Evolutionary conservation across 2,888 invertebrate species (phyloP).

Genomic region (Salpingus planirostris): DNA sequence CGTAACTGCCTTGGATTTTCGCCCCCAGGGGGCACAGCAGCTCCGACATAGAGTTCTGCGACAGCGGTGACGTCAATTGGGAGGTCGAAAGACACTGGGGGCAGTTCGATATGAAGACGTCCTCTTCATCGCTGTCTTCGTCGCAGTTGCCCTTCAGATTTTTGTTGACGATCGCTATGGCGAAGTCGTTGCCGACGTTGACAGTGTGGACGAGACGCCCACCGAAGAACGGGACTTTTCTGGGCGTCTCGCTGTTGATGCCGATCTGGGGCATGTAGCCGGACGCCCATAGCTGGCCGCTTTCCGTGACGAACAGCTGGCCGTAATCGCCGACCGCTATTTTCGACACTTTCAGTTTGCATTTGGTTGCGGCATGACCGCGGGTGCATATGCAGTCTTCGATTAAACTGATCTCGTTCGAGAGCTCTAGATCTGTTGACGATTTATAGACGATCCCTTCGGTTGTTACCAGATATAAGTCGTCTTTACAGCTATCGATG

Average conservation of each 20-base stretch:
- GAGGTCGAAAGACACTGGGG: conserved; percentile 54
- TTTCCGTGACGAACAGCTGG: conserved; percentile 55
- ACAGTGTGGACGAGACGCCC: conserved; percentile 60
- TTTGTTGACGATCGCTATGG: conserved; percentile 61
- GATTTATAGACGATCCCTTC: conserved; percentile 54
- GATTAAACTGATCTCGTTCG: conserved; percentile 53
- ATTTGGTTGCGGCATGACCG: conserved; percentile 53
- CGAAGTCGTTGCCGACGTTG: conserved; percentile 69
- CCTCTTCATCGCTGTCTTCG: conserved; percentile 53
- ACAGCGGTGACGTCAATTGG: conserved; percentile 49
- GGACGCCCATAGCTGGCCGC: conserved; percentile 61
- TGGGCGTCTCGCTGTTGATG: conserved; percentile 50
- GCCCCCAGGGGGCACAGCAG: conserved; percentile 55
- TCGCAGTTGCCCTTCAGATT: conserved; percentile 35
- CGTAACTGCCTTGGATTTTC: conserved; percentile 44
- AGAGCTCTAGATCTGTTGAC: conserved; percentile 45
- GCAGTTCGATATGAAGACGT: conserved; percentile 57
- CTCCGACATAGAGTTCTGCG: conserved; percentile 53
- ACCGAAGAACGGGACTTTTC: conserved; percentile 59
- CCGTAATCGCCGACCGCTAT: conserved; percentile 55
- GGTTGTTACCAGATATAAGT: conserved; percentile 53
- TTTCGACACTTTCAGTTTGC: conserved; percentile 52
- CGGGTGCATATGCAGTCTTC: conserved; percentile 58
- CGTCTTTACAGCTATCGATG: conserved; percentile 52
- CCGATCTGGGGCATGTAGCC: conserved; percentile 60